Conservation (phyloP, 1,140 invertebrate genomes). For the Chrysomallon squamiferum region DNA sequence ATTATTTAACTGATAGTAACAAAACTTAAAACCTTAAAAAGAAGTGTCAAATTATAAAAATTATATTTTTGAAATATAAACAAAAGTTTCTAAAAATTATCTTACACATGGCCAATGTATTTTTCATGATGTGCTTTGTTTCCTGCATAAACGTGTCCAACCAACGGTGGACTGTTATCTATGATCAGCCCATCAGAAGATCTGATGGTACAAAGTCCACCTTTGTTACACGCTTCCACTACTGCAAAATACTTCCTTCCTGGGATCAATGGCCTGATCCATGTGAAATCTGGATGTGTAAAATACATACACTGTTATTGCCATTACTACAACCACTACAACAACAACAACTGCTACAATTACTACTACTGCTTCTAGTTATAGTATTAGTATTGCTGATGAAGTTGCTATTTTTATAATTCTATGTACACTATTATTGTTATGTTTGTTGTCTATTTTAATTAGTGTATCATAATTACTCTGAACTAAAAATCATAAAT, state of each 20-base stretch:
- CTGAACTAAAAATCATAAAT: too few species aligned
- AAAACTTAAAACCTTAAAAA: too few species aligned
- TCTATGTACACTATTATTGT: not conserved
- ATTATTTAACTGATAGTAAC: too few species aligned
- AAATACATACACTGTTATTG: not conserved
- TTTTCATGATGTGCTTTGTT: slow-evolving; percentile 5
- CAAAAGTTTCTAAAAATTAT: not conserved
- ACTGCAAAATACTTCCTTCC: slow-evolving; percentile 22
- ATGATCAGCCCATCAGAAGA: slow-evolving; percentile 17
- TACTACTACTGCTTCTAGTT: not conserved
- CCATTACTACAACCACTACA: not conserved
- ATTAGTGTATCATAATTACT: too few species aligned
- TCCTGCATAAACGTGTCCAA: slow-evolving; percentile 29
- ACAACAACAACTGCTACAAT: not conserved
- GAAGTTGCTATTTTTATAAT: not conserved
- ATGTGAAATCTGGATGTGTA: slow-evolving; percentile 19
- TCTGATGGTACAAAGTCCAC: slow-evolving; percentile 25
- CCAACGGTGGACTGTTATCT: slow-evolving; percentile 32
- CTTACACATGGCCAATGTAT: slow-evolving; percentile 22
- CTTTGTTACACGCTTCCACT: slow-evolving; percentile 40
- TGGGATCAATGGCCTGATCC: slow-evolving; percentile 13
- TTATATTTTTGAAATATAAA: too few species aligned
- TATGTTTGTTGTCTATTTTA: not conserved
- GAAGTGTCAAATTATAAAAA: too few species aligned
- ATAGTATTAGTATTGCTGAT: too few species aligned